phyloP scores from a whole-genome alignment of 1,140 invertebrate species.

The Bradysia coprophila region DNA sequence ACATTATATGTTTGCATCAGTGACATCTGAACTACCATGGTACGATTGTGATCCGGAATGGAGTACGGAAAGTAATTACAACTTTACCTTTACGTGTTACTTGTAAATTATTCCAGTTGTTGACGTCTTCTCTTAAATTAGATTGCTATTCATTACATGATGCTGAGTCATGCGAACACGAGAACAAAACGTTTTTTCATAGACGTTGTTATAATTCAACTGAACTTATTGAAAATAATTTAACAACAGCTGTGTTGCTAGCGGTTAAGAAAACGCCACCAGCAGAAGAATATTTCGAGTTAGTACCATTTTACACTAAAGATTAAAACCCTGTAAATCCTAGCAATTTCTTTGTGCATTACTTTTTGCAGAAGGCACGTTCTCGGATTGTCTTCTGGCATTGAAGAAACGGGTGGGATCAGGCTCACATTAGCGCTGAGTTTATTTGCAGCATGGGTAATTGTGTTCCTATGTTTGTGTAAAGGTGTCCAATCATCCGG shows the following conservation, averaged over 20 bases:
- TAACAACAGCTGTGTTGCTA: conserved; percentile 28
- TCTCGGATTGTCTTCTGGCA: conserved; percentile 47
- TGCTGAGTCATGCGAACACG: conserved; percentile 31
- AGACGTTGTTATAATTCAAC: conserved; percentile 32
- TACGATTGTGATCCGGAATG: conserved; percentile 52
- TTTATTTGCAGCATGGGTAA: conserved; percentile 55
- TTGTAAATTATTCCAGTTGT: neutral
- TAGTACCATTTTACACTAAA: conserved; percentile 20
- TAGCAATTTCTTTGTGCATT: conserved; percentile 4
- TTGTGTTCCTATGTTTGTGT: conserved; percentile 61
- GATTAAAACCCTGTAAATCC: too few species aligned
- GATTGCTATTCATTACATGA: conserved; percentile 48
- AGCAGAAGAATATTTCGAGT: conserved; percentile 75
- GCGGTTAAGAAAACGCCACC: conserved; percentile 45
- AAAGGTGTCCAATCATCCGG: conserved; percentile 72
- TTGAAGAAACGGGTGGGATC: conserved; percentile 51
- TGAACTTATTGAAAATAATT: conserved; percentile 26
- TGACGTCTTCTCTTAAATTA: conserved; percentile 11
- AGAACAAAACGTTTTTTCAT: conserved; percentile 48
- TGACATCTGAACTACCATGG: conserved; percentile 52
- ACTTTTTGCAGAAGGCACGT: conserved; percentile 40
- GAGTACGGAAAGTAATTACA: conserved; percentile 44
- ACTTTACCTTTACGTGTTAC: neutral
- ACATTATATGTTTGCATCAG: conserved; percentile 62
- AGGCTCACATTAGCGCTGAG: conserved; percentile 44